These are phyloP conservation scores for Synergus itoensis DNA, from an alignment of 2,888 invertebrate genomes.

Conservation along the genomic window DNA sequence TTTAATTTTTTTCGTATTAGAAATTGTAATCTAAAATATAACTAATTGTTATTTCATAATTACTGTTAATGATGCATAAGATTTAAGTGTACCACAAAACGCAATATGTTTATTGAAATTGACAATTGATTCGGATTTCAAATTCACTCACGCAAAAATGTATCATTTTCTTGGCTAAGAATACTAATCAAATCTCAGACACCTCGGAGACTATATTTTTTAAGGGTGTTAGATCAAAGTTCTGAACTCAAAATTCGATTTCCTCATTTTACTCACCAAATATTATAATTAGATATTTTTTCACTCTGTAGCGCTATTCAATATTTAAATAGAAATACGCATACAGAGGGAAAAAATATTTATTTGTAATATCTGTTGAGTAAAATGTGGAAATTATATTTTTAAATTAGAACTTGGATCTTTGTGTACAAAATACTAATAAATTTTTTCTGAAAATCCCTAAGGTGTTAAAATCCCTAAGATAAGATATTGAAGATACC, in stretches of 20 bases:
- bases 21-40: neutral
- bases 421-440: neutral
- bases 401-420: too few species aligned
- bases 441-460: too few species aligned
- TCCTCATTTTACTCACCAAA: too few species aligned
- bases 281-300: too few species aligned
- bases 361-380: too few species aligned
- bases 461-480: too few species aligned
- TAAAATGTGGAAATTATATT: too few species aligned
- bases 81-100: neutral
- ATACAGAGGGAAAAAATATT: too few species aligned
- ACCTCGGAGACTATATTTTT: slow-evolving; percentile 9
- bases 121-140: neutral
- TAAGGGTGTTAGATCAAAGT: neutral
- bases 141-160: neutral
- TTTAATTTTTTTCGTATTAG: neutral
- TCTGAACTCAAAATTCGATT: too few species aligned
- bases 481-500: too few species aligned
- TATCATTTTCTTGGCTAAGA: neutral
- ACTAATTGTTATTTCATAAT: neutral
- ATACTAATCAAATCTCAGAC: slow-evolving; percentile 1
- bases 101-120: slow-evolving; percentile 2
- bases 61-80: neutral
- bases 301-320: too few species aligned
- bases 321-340: too few species aligned